Percentiles rank a stretch among this genome's conserved stretches.
Conservation (phyloP, 2,888 invertebrate genomes). For the Lampropteryx suffumata region DNA sequence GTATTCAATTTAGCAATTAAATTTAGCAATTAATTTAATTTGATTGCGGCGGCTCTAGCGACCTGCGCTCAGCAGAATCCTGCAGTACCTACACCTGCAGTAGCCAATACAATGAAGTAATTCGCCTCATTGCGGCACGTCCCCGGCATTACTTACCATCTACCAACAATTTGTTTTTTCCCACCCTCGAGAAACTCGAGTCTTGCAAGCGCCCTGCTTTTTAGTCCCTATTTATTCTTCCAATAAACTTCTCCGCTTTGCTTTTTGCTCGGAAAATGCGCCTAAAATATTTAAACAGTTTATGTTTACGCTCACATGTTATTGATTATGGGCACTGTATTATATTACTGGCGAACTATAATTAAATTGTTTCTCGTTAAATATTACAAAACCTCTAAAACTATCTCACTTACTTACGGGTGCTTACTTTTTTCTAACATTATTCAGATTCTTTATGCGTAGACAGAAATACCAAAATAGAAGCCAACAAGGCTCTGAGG, state of each 20-base stretch:
- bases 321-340: conserved; percentile 49
- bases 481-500: conserved; percentile 47
- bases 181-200: conserved; percentile 67
- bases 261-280: conserved; percentile 66
- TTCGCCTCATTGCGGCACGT: conserved; percentile 68
- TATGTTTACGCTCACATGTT: conserved; percentile 62
- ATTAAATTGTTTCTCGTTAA: conserved; percentile 35
- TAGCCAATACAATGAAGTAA: conserved; percentile 66
- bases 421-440: conserved; percentile 16
- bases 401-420: neutral
- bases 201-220: conserved; percentile 61
- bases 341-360: conserved; percentile 26
- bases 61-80: conserved; percentile 13
- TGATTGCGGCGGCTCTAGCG: conserved; percentile 43
- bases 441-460: conserved; percentile 22
- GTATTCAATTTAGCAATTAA: conserved; percentile 57
- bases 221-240: conserved; percentile 76
- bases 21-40: too few species aligned
- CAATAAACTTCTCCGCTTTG: conserved; percentile 73
- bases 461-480: conserved; percentile 25
- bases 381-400: conserved; percentile 26
- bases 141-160: conserved; percentile 73
- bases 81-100: conserved; percentile 52
- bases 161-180: conserved; percentile 76
- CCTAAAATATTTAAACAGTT: conserved; percentile 74